Evolutionary conservation across 2,113 vertebrate species (phyloP), one percentile per base, ranked within the genome.

Genomic region (Perognathus longimembris): DNA sequence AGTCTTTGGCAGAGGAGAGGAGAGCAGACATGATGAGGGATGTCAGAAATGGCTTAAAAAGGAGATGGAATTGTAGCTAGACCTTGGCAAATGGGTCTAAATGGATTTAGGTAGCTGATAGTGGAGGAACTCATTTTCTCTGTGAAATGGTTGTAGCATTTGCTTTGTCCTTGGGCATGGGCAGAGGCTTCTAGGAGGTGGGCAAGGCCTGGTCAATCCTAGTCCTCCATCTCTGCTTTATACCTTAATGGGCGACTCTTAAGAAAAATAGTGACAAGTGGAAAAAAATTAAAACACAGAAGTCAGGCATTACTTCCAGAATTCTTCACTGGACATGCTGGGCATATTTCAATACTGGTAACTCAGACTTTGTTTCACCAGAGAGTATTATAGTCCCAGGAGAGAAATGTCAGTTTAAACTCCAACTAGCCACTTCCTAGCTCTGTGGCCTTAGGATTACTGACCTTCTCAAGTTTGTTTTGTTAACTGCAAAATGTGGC

Each of bases 371-470:
- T 22, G 17, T 79, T 66, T 86, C 59, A 59, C 64, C 82, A 83
- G 83, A 83, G 32, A 71, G 64, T 82, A 85, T 57, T 30, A 61
- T 54, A 40, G 38, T 50, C 32, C 32, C 57, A 59, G 67, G 85
- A 81, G 32, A 77, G 26, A 86, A 82, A 90, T 81, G 63, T 59
- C 2, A 0, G 38, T 74, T 89, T 89, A 71, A 85, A 76, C 77
- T 92, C 36, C 57, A 71, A 1, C 91, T 82, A 87, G 50, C 75
- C 11, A 74, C 74, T 90, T 88, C 78, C 80, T 70, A 74, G 64
- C 83, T 91, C 86, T 82, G 45, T 70, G 69, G 78, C 64, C 70
- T 95, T 93, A 85, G 78, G 45, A 90, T 63, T 34, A 66, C 54
- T 76, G 79, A 93, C 63, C 76, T 92, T 88, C 70, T 54, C 12